Conservation (phyloP, 2,113 vertebrate genomes). For the Charina bottae region DNA sequence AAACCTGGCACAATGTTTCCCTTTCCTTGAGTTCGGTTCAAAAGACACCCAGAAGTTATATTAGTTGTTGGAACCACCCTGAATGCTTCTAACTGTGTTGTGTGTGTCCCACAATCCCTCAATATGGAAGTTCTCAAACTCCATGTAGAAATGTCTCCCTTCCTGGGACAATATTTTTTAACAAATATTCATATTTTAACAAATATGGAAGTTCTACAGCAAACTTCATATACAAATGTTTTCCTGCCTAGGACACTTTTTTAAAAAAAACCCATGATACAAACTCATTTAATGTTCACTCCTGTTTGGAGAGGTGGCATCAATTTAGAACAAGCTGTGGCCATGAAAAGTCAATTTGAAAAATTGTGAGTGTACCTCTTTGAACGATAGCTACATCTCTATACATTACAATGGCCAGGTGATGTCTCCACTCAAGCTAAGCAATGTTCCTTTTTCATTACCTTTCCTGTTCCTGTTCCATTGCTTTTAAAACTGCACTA, state of each 20-base stretch:
- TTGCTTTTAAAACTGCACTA: not conserved
- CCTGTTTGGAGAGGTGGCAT: not conserved
- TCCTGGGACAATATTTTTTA: not conserved
- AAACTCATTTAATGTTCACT: not conserved
- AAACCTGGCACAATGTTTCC: not conserved
- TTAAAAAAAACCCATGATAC: not conserved
- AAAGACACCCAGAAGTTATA: not conserved
- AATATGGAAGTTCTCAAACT: not conserved
- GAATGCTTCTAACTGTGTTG: not conserved
- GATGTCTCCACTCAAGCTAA: conserved; percentile 25
- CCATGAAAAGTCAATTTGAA: not conserved
- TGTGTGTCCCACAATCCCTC: not conserved
- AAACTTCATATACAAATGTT: not conserved
- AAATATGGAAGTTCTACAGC: not conserved
- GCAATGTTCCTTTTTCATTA: not conserved
- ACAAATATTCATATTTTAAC: no score
- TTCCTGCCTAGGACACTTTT: not conserved
- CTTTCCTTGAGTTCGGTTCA: not conserved
- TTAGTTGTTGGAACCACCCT: not conserved
- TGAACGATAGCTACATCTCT: not conserved
- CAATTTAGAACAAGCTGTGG: not conserved
- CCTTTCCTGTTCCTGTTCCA: not conserved
- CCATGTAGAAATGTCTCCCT: not conserved
- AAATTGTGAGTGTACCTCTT: not conserved
- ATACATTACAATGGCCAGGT: not conserved